Evolutionary conservation across 2,113 vertebrate genomes (phyloP), one percentile per base, ranked within the genome.

Genomic region (Gallinago jamesoni): DNA sequence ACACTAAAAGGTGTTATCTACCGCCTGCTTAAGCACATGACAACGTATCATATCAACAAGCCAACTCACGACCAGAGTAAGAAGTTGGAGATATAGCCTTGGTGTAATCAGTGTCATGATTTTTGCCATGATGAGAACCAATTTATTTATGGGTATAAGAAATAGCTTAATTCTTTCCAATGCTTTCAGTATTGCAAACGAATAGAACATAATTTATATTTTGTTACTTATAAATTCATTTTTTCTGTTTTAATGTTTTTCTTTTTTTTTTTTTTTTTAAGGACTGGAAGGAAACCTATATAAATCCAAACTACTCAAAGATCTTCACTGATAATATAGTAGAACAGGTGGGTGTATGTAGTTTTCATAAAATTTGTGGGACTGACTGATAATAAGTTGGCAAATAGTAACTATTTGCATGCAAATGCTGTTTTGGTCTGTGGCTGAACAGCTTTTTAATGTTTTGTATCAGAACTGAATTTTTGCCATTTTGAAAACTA

Each of bases 221-320:
- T 55, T 63, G 23, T 74, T 5, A 21, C 7, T 47, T 56, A 20
- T 5, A 39, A 86, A 64, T 53, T 19, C 8, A 3, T 7, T 53
- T 60, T 2, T 69, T 89, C 14, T 60, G 0, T 28, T 74, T 35
- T 93, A 92, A 97, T 88, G 9, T 79, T 28, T 93, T 25, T 8
- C 53, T 69, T 48, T 96, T 94, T 68, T 48, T 96, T 57, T 94
- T 66, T 47, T 96, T 57, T 56, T 72, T 82, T 83, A 97, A 99
- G 99, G 99, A 99, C 92, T 99, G 99, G 99, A 99, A 98, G 83
- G 99, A 99, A 96, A 99, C 99, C n/a, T 99, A 99, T 87, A 99
- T 99, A 95, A 98, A 99, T 95, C 92, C 97, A 52, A 99, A 99
- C 97, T 99, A 99, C 96, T 98, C 98, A 27, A 98, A 98, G 63